phyloP scores from a whole-genome alignment of 2,888 invertebrate species.

The Didymodactylos carnosus region DNA sequence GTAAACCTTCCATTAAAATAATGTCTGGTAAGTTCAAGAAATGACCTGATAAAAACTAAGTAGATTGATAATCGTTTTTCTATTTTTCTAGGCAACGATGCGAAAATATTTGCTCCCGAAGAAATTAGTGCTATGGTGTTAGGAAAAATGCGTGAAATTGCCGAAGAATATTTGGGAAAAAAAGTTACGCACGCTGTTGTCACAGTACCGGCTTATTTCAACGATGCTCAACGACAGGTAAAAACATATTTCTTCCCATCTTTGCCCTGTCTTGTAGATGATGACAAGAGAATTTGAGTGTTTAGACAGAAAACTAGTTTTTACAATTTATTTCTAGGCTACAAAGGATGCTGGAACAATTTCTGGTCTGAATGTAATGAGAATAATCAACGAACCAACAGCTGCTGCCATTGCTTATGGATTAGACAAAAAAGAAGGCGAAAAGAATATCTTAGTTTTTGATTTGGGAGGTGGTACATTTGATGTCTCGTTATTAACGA shows the following conservation, averaged over 20 bases:
- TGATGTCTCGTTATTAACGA: constrained; percentile 88
- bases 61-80: too few species aligned
- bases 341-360: constrained; percentile 95
- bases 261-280: too few species aligned
- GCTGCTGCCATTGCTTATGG: constrained; percentile 90
- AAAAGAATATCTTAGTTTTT: constrained; percentile 92
- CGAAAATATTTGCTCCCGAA: constrained; percentile 80
- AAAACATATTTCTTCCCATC: too few species aligned
- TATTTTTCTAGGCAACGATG: too few species aligned
- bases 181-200: constrained; percentile 62
- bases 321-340: too few species aligned
- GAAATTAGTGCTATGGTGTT: constrained; percentile 98
- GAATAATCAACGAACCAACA: constrained; percentile 84
- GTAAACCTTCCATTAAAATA: constrained; percentile 9
- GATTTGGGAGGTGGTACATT: constrained; percentile 98
- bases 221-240: constrained; percentile 95
- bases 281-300: too few species aligned
- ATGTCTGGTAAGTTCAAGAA: too few species aligned
- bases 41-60: too few species aligned
- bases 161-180: constrained; percentile 29
- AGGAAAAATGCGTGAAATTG: constrained; percentile 89
- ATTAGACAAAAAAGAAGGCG: constrained; percentile 82
- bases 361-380: constrained; percentile 69
- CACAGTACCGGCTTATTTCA: constrained; percentile 93
- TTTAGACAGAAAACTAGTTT: too few species aligned